phyloP scores from a whole-genome alignment of 2,113 vertebrate genomes.

The Genyomyrus donnyi region DNA sequence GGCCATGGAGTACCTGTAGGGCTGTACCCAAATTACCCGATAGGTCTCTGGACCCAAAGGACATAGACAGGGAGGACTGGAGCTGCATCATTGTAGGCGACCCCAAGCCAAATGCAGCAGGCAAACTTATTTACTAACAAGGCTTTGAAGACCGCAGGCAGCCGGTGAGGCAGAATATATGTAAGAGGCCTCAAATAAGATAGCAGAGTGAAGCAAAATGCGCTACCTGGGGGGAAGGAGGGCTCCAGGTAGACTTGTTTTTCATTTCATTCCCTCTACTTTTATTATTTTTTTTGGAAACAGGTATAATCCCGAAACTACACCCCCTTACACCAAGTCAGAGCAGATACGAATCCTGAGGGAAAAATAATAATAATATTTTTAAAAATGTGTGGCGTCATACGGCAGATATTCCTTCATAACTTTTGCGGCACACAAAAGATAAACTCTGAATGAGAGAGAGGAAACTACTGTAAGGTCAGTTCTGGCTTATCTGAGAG shows the following conservation, averaged over 20 bases:
- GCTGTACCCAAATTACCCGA: background rate
- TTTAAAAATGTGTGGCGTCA: background rate
- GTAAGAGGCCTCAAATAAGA: background rate
- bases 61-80: background rate
- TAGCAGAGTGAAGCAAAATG: background rate
- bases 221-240: background rate
- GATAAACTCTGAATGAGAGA: background rate
- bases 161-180: background rate
- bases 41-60: background rate
- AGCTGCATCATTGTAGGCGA: background rate
- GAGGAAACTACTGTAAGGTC: background rate
- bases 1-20: background rate
- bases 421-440: background rate
- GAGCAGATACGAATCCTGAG: no score
- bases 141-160: constrained; percentile 1
- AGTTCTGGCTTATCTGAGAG: constrained; percentile 6
- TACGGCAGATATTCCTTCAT: background rate
- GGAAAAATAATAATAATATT: background rate
- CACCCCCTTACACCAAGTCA: background rate
- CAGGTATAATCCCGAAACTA: background rate
- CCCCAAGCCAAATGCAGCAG: background rate
- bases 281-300: background rate
- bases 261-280: background rate
- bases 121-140: background rate
- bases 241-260: background rate